Percentiles rank a stretch among this genome's conserved stretches.
These are phyloP conservation scores for Drosophila meridiana DNA, from an alignment of 2,888 invertebrate genomes.

Conservation along the genomic window DNA sequence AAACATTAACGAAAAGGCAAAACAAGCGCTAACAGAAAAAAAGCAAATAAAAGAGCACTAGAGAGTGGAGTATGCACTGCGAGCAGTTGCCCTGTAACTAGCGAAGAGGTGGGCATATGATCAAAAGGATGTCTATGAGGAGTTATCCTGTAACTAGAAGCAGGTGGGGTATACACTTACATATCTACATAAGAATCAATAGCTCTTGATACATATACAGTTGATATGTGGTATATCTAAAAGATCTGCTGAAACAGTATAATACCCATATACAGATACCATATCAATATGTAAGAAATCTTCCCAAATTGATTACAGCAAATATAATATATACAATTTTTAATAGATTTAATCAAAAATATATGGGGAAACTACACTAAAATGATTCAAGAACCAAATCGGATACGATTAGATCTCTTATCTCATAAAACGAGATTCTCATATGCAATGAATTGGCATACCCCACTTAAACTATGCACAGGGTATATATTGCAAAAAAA, in stretches of 20 bases:
- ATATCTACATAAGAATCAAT: background rate
- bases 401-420: background rate
- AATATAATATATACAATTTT: too few relatives aligned
- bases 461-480: background rate
- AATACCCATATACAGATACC: background rate
- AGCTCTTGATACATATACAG: background rate
- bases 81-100: background rate
- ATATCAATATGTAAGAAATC: too few relatives aligned
- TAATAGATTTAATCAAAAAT: too few relatives aligned
- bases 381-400: background rate
- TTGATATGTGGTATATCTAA: background rate
- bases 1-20: constrained; percentile 73
- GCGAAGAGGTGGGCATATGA: too few relatives aligned
- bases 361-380: too few relatives aligned
- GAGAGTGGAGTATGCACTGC: background rate
- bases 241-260: background rate
- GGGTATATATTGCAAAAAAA: constrained; percentile 8
- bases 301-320: too few relatives aligned
- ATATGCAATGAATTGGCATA: too few relatives aligned
- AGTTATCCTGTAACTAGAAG: background rate
- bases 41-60: background rate
- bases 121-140: too few relatives aligned
- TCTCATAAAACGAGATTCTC: rapidly evolving
- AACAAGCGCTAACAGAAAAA: constrained; percentile 14
- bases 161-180: background rate